Evolutionary conservation across 2,797 vertebrate genomes (phyloP).

Genomic region (Limosa lapponica): DNA sequence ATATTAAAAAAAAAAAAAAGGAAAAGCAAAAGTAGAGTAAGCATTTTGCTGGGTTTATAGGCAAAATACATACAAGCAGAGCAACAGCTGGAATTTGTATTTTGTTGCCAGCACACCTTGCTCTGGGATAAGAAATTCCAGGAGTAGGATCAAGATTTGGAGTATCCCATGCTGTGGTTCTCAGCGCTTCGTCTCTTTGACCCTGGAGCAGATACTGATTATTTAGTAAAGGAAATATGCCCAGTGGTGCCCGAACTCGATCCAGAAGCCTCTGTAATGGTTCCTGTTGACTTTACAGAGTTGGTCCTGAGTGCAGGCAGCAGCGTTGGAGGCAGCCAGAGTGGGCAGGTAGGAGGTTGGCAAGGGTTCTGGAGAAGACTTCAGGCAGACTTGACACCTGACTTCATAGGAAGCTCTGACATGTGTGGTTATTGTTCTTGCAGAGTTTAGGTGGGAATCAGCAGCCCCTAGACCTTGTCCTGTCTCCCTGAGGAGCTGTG

Average conservation of each 20-base stretch:
- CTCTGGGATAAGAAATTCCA: not conserved
- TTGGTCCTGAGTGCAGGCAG: rapidly evolving
- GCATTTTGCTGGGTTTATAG: not conserved
- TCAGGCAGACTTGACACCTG: not conserved
- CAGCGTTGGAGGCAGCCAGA: not conserved
- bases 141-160: not conserved
- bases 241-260: not conserved
- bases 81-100: not conserved
- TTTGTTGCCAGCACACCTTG: not conserved
- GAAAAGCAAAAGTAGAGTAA: not conserved
- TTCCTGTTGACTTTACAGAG: not conserved
- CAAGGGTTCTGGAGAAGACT: not conserved
- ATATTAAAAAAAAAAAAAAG: not conserved
- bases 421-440: not conserved
- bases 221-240: not conserved
- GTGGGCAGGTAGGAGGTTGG: not conserved
- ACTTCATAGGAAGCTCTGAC: not conserved
- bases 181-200: not conserved
- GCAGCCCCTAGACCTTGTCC: not conserved
- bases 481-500: not conserved
- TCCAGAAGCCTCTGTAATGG: not conserved
- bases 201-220: not conserved
- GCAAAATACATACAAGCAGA: not conserved
- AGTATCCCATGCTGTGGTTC: not conserved
- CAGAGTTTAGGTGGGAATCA: not conserved